Percentiles rank a stretch among this genome's conserved stretches.
phyloP scores from a whole-genome alignment of 2,888 invertebrate genomes.

The Epinotia bilunana region DNA sequence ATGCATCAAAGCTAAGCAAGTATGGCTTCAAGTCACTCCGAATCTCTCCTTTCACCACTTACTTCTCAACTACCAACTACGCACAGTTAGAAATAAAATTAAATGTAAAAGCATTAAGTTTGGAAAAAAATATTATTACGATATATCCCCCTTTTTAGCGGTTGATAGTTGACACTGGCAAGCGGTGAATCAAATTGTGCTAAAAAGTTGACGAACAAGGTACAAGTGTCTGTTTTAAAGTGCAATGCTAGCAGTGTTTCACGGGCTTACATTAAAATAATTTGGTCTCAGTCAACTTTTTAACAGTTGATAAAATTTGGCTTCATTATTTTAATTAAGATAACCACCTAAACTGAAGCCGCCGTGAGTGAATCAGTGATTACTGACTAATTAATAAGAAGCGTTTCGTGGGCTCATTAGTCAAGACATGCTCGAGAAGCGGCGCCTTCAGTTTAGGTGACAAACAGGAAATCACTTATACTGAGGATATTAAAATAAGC shows the following conservation, averaged over 20 bases:
- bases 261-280: slow-evolving; percentile 36
- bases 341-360: slow-evolving; percentile 77
- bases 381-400: slow-evolving; percentile 37
- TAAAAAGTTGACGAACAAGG: slow-evolving; percentile 67
- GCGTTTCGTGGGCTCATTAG: slow-evolving; percentile 36
- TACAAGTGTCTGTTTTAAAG: slow-evolving; percentile 34
- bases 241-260: slow-evolving; percentile 32
- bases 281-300: slow-evolving; percentile 64
- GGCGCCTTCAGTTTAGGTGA: slow-evolving; percentile 76
- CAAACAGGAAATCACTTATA: slow-evolving; percentile 80
- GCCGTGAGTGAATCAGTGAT: slow-evolving; percentile 51
- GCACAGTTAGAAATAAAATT: slow-evolving; percentile 60
- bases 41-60: slow-evolving; percentile 74
- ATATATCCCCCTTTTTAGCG: slow-evolving; percentile 75
- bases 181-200: slow-evolving; percentile 67
- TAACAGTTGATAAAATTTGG: slow-evolving; percentile 67
- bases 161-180: slow-evolving; percentile 80
- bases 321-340: slow-evolving; percentile 74
- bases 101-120: slow-evolving; percentile 51
- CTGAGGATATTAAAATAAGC: slow-evolving; percentile 83
- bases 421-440: slow-evolving; percentile 52
- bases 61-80: slow-evolving; percentile 82
- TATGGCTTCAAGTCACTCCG: slow-evolving; percentile 60
- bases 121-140: slow-evolving; percentile 62
- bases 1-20: slow-evolving; percentile 1